Evolutionary conservation across 2,797 vertebrate genomes (phyloP), one percentile per base, ranked within the genome.

Genomic region (Percopsis omiscomaycus): DNA sequence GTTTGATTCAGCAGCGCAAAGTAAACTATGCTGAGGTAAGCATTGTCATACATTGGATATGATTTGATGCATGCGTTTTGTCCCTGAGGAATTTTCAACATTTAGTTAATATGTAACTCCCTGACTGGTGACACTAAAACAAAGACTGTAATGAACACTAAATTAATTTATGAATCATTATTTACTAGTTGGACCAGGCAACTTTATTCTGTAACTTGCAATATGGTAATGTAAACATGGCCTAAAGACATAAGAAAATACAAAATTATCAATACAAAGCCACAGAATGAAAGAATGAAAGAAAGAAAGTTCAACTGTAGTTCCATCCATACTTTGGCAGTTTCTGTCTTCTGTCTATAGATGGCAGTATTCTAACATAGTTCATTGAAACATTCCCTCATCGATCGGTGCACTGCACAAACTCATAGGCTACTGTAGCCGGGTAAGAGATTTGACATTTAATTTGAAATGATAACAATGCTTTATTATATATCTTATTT

Each of bases 281-380:
- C 14, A 52, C 53, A 37, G 27, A 56, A 52, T 0, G 47, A 51
- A 54, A 22, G 53, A 50, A 55, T 2, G 2, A 49, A 27, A 51
- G 50, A n/a, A 52, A 22, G 15, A 9, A 27, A 54, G 37, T 16
- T 32, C 22, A 14, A 45, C 10, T 27, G 32, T 16, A 15, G n/a
- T 5, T 16, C 2, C 28, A 30, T 29, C 57, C 13, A 29, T n/a
- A n/a, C 4, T 48, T 5, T n/a, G 22, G 82, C 57, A 74, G 61
- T 65, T 79, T 60, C 59, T 30, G 10, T 3, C 28, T 78, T 88
- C n/a, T 73, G 73, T 30, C 93, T 48, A 90, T 91, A 93, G 93
- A 91, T 93, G 93, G 91, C 93, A 92, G 89, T 91, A 55, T 85
- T 87, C 84, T 80, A 78, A 88, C 90, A 86, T 81, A 78, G 71